Evolutionary conservation across 2,797 vertebrate species (phyloP), one percentile per base, ranked within the genome.

Genomic region (Cichlasoma orientale): DNA sequence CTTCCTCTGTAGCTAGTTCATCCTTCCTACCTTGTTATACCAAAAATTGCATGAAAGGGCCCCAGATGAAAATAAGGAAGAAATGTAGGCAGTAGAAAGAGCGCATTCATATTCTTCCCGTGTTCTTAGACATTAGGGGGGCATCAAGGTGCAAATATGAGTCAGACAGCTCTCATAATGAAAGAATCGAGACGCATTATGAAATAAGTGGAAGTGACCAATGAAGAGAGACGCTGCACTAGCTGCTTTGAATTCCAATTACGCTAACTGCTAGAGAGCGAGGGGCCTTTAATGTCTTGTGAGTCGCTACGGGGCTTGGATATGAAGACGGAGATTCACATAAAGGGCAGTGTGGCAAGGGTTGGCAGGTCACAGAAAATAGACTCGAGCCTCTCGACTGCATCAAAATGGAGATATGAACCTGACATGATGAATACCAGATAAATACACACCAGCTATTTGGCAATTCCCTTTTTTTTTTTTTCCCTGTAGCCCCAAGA

Each of bases 91-190:
- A 68, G 85, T 0, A 21, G 59, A 82, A 88, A 63, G 81, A 84
- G 78, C 79, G 87, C 95, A 96, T 97, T 95, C 93, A 94, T 95
- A 96, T 96, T 97, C 96, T 90, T 88, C 94, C 89, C 93, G 90
- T 95, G 96, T 93, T 95, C 94, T 93, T 87, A 94, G 95, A 97
- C 96, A 97, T 98, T 97, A 98, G 95, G 94, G 94, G 95, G 91
- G 96, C 96, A 97, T 97, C 97, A 97, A 96, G 96, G 96, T 96
- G 96, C 96, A 97, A 97, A 98, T 97, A 97, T 96, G 95, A 96
- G 96, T 96, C 95, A 95, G 97, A 96, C 97, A 97, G 97, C 96
- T 97, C 96, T 97, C 97, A 96, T 97, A 97, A 97, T 96, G 95
- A 96, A 96, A 95, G 96, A 97, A 96, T 96, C 96, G 87, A 95